Evolutionary conservation across 2,797 vertebrate genomes (phyloP), one percentile per base, ranked within the genome.

Genomic region (Dromococcyx pavoninus): DNA sequence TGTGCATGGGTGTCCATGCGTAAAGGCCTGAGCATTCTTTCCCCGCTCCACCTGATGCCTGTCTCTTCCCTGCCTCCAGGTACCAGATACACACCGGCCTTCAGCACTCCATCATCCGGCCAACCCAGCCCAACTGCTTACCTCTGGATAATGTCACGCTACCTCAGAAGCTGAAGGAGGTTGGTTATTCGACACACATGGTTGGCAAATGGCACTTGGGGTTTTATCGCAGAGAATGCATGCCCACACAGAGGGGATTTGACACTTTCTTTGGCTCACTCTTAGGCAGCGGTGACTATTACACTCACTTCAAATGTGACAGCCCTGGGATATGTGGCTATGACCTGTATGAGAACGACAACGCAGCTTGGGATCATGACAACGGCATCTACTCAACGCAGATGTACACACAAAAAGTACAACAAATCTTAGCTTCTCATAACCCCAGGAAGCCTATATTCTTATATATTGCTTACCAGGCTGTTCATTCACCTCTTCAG

Each of bases 51-150:
- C 64, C 90, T 97, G 91, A 97, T 24, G 48, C 58, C 76, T 93
- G 39, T 96, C 82, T 94, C 53, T 43, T 91, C 78, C 80, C 94
- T 60, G 71, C 51, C 67, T 94, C 33, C 84, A 99, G 99, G 97
- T 99, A 99, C 97, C 99, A 99, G 97, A 99, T 99, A 96, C 99
- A 99, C 97, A 99, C 99, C 0, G 99, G 99, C 46, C 99, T 99
- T 76, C 99, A 99, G 72, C 99, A 99, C 96, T 99, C 99, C 57
- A 98, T 99, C 87, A 99, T 99, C 90, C 98, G 99, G 72, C 98
- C 99, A 15, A 98, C 98, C 1, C 99, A 99, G 88, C 98, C 99
- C 92, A 99, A 99, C 98, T 99, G 99, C 95, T 98, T 99, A 58
- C 99, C 99, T 53, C 94, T 99, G 96, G 99, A 99, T 95, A 99